Evolutionary conservation across 2,113 vertebrate genomes (phyloP).

Genomic region (Scortum barcoo): DNA sequence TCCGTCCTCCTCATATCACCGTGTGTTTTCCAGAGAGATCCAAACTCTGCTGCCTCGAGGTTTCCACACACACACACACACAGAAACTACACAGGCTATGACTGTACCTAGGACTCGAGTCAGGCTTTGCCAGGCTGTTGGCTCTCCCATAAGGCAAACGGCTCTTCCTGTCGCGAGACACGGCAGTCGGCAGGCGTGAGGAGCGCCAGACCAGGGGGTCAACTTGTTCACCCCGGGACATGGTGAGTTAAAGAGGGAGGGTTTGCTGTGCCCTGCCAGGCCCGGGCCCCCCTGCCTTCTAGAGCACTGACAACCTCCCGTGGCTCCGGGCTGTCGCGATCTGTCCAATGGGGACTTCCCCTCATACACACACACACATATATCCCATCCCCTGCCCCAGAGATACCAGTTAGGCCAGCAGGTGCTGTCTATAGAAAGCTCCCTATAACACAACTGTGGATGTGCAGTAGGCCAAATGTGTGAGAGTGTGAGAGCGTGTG

Average conservation of each 20-base stretch:
- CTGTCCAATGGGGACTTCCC: conserved; percentile 65
- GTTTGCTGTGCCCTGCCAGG: conserved; percentile 55
- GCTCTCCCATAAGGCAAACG: conserved; percentile 73
- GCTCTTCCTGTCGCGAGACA: conserved; percentile 79
- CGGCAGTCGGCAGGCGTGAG: conserved; percentile 76
- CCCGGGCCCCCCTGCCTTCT: conserved; percentile 57
- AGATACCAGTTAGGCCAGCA: conserved; percentile 69
- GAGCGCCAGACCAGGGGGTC: conserved; percentile 73
- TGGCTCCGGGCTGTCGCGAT: conserved; percentile 66
- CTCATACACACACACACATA: conserved; percentile 37
- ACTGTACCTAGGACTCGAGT: conserved; percentile 79
- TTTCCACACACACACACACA: conserved; percentile 23
- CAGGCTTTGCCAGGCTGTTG: conserved; percentile 47
- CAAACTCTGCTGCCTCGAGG: not conserved
- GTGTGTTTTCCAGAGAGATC: conserved; percentile 13
- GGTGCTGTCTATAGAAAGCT: conserved; percentile 82
- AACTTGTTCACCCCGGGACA: conserved; percentile 75
- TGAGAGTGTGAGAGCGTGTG: conserved; percentile 13
- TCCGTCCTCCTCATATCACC: conserved; percentile 34
- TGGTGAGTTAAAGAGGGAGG: conserved; percentile 72
- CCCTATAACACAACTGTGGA: conserved; percentile 55
- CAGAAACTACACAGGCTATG: conserved; percentile 2
- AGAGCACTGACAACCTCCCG: conserved; percentile 58
- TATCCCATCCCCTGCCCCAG: conserved; percentile 46
- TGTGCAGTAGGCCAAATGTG: conserved; percentile 47